These are phyloP conservation scores for Neodiprion lecontei DNA, from an alignment of 1,140 invertebrate genomes.

Conservation along the genomic window DNA sequence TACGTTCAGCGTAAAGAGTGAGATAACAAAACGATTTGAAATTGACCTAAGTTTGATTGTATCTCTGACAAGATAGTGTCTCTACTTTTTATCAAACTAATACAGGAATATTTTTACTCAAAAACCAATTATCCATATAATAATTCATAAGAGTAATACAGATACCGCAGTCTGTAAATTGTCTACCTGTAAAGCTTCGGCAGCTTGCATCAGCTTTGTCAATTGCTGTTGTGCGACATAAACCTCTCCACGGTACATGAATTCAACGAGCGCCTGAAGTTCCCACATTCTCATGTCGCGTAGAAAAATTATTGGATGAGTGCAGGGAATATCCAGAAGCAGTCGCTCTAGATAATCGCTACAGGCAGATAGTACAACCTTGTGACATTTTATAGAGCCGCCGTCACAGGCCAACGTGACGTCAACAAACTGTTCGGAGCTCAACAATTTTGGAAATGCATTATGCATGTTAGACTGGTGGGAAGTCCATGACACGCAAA, in stretches of 20 bases:
- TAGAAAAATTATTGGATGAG: slow-evolving; percentile 86
- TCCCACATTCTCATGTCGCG: slow-evolving; percentile 79
- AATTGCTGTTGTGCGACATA: slow-evolving; percentile 85
- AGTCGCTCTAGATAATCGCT: slow-evolving; percentile 85
- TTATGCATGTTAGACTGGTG: slow-evolving; percentile 68
- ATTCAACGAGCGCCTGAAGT: slow-evolving; percentile 82
- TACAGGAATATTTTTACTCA: no score
- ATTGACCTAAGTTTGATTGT: slow-evolving; percentile 4
- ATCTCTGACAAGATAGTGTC: no score
- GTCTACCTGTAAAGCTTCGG: slow-evolving; percentile 80
- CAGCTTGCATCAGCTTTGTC: slow-evolving; percentile 78
- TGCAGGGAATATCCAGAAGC: slow-evolving; percentile 82
- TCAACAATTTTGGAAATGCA: slow-evolving; percentile 80
- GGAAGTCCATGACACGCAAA: slow-evolving; percentile 73
- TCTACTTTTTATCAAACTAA: no score
- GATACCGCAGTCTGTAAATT: slow-evolving; percentile 29
- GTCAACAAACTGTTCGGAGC: slow-evolving; percentile 87
- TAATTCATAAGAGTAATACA: slow-evolving; percentile 12
- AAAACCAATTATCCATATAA: slow-evolving; percentile 2
- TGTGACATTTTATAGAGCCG: slow-evolving; percentile 86
- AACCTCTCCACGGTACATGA: slow-evolving; percentile 88
- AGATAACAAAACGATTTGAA: background rate
- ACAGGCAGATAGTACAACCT: slow-evolving; percentile 82
- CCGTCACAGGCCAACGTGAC: slow-evolving; percentile 89
- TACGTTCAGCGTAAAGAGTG: background rate